These are phyloP conservation scores for Manacus vitellinus DNA, from an alignment of 2,113 vertebrate species.

Conservation along the genomic window DNA sequence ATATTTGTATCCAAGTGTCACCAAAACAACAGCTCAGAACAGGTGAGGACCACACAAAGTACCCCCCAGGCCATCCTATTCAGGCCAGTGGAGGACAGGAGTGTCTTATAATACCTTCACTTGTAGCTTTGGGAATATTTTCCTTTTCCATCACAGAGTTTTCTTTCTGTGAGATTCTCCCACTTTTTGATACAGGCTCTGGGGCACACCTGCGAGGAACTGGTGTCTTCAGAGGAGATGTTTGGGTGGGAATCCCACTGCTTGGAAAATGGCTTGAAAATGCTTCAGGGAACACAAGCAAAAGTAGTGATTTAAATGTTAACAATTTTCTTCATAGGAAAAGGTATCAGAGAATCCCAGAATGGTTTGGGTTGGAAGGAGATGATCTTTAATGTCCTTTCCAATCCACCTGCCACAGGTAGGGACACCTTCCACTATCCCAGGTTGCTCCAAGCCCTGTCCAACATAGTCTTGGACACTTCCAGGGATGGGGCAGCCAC, in stretches of 20 bases:
- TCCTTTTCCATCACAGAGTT: conserved; percentile 64
- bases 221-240: conserved; percentile 76
- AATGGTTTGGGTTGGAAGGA: neutral
- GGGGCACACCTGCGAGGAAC: conserved; percentile 80
- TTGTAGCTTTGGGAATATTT: conserved; percentile 36
- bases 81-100: neutral
- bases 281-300: neutral
- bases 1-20: neutral
- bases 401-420: no score
- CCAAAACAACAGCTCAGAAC: neutral
- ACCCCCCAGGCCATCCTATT: neutral
- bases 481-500: neutral
- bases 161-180: conserved; percentile 47
- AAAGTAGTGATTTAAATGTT: neutral
- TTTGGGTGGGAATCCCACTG: neutral
- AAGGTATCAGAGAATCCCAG: neutral
- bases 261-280: conserved; percentile 33
- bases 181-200: conserved; percentile 77
- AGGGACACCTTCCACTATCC: neutral
- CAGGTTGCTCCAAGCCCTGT: rapidly evolving
- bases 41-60: neutral
- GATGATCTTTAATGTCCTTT: no score
- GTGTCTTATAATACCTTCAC: conserved; percentile 27
- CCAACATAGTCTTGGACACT: rapidly evolving
- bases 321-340: neutral